Evolutionary conservation across 1,140 invertebrate species (phyloP).

Genomic region (Portunus trituberculatus): DNA sequence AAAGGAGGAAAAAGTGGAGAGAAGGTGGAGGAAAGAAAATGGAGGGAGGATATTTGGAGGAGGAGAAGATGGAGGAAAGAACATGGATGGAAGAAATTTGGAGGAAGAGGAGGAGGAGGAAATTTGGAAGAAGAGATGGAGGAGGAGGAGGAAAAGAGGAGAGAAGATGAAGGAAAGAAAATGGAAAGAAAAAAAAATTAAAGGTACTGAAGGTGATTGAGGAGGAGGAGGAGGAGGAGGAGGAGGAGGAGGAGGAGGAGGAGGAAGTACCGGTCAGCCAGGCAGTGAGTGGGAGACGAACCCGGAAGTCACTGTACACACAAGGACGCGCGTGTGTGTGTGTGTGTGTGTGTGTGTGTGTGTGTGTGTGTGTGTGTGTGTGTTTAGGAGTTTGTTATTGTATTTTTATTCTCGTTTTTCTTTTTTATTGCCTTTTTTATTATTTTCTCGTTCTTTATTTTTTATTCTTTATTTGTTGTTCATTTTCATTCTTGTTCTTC

Average conservation of each 20-base stretch:
- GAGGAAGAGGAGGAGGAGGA: background rate
- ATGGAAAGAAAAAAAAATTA: too few species aligned
- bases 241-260: background rate
- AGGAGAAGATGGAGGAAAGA: too few species aligned
- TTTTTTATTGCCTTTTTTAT: background rate
- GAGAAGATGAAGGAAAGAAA: background rate
- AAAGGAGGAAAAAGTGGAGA: too few species aligned
- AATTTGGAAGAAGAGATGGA: background rate
- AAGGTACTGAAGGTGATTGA: background rate
- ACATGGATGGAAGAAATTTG: too few species aligned
- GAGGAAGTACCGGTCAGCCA: background rate
- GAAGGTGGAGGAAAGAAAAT: too few species aligned
- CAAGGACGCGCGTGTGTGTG: too few species aligned
- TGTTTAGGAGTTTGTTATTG: background rate
- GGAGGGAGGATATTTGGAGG: too few species aligned
- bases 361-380: constrained; percentile 5
- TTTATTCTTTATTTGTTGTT: background rate
- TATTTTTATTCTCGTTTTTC: background rate
- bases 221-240: background rate
- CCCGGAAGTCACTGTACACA: background rate
- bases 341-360: background rate
- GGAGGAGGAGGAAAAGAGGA: background rate
- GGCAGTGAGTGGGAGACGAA: background rate
- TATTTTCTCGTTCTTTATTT: background rate
- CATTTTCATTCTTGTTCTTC: background rate